Conservation (phyloP, 2,888 invertebrate genomes). For the Eupithecia inturbata region DNA sequence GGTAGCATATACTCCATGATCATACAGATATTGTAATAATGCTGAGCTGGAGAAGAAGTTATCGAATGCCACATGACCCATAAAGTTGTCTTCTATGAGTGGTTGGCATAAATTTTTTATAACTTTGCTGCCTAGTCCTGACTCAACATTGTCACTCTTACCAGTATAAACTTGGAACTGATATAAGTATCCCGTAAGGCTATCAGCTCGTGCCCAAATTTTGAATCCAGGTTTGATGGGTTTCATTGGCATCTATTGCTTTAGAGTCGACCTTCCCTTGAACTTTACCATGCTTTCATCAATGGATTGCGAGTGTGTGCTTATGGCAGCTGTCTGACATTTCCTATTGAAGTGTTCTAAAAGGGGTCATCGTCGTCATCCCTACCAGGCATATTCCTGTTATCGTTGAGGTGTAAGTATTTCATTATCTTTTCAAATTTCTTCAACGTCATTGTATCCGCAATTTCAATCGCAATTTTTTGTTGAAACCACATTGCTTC, state of each 20-base stretch:
- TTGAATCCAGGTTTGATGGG: no score
- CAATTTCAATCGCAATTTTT: conserved; percentile 32
- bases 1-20: no score
- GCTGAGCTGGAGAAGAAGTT: no score
- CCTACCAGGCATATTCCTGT: conserved; percentile 26
- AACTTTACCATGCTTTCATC: conserved; percentile 9
- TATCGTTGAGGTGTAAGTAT: conserved; percentile 10
- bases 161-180: conserved; percentile 33
- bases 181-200: conserved; percentile 32
- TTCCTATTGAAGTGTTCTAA: conserved; percentile 22
- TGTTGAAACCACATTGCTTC: no score
- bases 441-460: conserved; percentile 33
- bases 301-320: conserved; percentile 27
- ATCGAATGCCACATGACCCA: conserved; percentile 3
- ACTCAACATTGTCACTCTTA: conserved; percentile 12
- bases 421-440: conserved; percentile 21
- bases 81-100: conserved; percentile 25
- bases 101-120: conserved; percentile 31
- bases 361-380: conserved; percentile 19
- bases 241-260: no score
- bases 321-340: conserved; percentile 30
- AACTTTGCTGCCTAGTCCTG: conserved; percentile 11
- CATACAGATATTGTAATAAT: no score
- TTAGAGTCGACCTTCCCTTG: no score
- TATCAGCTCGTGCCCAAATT: conserved; percentile 14